A percentile compares a stretch with the other conserved stretches of the same genome.
These are phyloP conservation scores for Drosophila melanica DNA, from an alignment of 1,140 invertebrate species.

Conservation along the genomic window DNA sequence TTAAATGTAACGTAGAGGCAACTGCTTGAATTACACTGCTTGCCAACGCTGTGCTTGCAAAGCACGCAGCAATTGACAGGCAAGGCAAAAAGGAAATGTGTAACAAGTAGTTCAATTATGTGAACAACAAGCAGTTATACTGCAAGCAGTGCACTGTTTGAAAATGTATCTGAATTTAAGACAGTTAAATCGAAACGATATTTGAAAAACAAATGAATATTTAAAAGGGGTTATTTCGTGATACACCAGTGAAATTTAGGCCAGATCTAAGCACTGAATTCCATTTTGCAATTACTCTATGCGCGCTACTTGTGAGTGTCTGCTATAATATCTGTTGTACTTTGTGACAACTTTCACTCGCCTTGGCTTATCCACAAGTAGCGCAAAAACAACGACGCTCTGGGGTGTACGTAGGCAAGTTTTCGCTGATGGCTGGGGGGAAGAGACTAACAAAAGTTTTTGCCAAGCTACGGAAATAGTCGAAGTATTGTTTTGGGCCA, in stretches of 20 bases:
- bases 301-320: too few relatives aligned
- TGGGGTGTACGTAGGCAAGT: slow-evolving; percentile 25
- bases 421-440: slow-evolving; percentile 10
- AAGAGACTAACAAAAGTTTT: slow-evolving; percentile 12
- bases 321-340: too few relatives aligned
- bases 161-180: slow-evolving; percentile 5
- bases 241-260: background rate
- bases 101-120: background rate
- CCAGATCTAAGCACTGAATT: background rate
- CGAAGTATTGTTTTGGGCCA: slow-evolving; percentile 14
- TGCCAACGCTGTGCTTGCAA: background rate
- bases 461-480: background rate
- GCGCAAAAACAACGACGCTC: slow-evolving; percentile 1
- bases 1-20: background rate
- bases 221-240: background rate
- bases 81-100: too few relatives aligned
- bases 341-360: background rate
- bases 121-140: background rate
- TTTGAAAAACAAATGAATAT: background rate
- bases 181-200: background rate
- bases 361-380: background rate
- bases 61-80: background rate
- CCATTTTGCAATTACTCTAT: background rate
- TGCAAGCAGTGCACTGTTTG: slow-evolving; percentile 1
- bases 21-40: background rate